Percentiles rank a stretch among this genome's conserved stretches.
Conservation (phyloP, 2,113 vertebrate species). For the Oreochromis spilurus region DNA sequence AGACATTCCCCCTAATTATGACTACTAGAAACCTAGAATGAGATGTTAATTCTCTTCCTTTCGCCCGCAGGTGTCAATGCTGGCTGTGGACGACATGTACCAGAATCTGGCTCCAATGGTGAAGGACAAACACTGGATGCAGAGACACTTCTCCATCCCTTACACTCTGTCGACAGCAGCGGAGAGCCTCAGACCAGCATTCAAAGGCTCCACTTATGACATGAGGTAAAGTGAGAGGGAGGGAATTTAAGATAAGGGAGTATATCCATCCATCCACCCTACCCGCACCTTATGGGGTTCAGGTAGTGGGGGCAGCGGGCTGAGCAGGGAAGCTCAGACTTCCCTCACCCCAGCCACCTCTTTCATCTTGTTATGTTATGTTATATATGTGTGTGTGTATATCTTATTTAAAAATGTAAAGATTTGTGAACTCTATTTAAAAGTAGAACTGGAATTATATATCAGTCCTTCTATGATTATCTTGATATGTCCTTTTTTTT, state of each 20-base stretch:
- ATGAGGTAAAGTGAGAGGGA: conserved; percentile 64
- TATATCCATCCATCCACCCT: not conserved
- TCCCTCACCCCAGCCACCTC: not conserved
- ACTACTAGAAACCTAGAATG: not conserved
- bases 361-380: not conserved
- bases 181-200: conserved; percentile 72
- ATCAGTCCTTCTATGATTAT: not conserved
- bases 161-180: conserved; percentile 75
- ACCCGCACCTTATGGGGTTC: rapidly evolving
- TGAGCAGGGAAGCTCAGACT: not conserved
- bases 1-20: not conserved
- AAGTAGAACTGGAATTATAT: not conserved
- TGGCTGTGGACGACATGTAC: conserved; percentile 88
- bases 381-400: not conserved
- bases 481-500: not conserved
- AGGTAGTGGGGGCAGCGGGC: not conserved
- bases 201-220: conserved; percentile 85
- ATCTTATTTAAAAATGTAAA: not conserved
- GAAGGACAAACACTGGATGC: conserved; percentile 83
- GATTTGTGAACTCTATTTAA: rapidly evolving
- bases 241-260: not conserved
- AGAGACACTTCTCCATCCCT: conserved; percentile 71
- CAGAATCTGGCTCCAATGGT: conserved; percentile 75
- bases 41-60: not conserved
- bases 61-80: conserved; percentile 78